These are phyloP conservation scores for Camelus bactrianus DNA, from an alignment of 2,113 vertebrate species.

Conservation along the genomic window DNA sequence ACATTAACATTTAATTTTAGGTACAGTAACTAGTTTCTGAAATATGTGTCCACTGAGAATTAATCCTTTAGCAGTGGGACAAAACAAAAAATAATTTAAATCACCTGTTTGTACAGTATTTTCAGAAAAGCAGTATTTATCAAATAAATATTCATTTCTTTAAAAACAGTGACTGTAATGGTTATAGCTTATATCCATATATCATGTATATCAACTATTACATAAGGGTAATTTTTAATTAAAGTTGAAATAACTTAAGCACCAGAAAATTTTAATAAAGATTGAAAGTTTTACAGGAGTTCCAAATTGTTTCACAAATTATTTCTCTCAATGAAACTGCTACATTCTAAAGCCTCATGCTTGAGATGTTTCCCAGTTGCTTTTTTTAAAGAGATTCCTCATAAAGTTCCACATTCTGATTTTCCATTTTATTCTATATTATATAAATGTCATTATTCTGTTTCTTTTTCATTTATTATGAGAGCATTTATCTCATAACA, in stretches of 20 bases:
- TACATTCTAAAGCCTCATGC: conserved; percentile 40
- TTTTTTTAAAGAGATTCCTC: neutral
- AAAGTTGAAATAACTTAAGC: conserved; percentile 25
- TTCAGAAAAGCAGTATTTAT: conserved; percentile 33
- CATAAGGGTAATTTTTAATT: conserved; percentile 7
- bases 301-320: conserved; percentile 62
- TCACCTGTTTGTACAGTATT: neutral
- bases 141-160: conserved; percentile 45
- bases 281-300: neutral
- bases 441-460: conserved; percentile 36
- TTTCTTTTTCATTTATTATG: conserved; percentile 33
- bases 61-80: conserved; percentile 9
- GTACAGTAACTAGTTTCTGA: conserved; percentile 23
- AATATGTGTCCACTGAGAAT: conserved; percentile 5
- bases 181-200: neutral
- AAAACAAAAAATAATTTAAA: neutral
- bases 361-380: conserved; percentile 1
- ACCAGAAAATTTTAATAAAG: conserved; percentile 26
- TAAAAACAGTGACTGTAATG: neutral
- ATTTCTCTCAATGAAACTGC: conserved; percentile 53
- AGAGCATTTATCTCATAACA: conserved; percentile 48
- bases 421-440: conserved; percentile 34
- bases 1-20: conserved; percentile 25
- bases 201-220: neutral
- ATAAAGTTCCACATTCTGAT: neutral